These are phyloP conservation scores for Regulus satrapa DNA, from an alignment of 2,113 vertebrate species.

Conservation along the genomic window DNA sequence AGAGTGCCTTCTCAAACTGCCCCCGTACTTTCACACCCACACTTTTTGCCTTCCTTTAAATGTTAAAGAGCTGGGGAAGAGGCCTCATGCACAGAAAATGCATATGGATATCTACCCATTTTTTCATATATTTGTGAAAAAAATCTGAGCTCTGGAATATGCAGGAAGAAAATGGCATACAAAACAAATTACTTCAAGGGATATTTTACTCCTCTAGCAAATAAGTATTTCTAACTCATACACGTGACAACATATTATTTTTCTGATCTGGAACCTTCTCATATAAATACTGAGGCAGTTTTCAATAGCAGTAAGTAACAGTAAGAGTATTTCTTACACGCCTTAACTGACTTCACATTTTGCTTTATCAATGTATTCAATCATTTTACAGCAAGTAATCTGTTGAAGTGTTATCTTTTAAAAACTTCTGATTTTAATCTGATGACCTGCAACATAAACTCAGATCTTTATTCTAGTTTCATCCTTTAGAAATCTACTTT, in stretches of 20 bases:
- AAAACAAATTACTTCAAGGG: background rate
- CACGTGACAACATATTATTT: background rate
- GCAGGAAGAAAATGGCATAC: background rate
- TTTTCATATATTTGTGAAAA: background rate
- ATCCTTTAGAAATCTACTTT: background rate
- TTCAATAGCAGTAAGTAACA: background rate
- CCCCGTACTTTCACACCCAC: conserved; percentile 19
- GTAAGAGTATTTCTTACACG: background rate
- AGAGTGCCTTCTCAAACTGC: conserved; percentile 18
- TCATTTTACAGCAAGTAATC: background rate
- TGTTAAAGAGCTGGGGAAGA: conserved; percentile 7
- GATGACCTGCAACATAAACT: background rate
- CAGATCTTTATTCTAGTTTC: background rate
- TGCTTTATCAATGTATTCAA: background rate
- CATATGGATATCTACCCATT: background rate
- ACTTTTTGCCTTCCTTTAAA: background rate
- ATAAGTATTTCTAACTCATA: background rate
- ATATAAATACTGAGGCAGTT: background rate
- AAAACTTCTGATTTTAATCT: background rate
- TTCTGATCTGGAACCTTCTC: background rate
- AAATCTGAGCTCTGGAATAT: background rate
- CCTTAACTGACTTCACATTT: background rate
- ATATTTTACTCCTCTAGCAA: background rate
- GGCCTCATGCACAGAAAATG: background rate
- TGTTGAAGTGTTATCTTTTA: background rate